These are phyloP conservation scores for Notolabrus celidotus DNA, from an alignment of 2,797 vertebrate species.

Conservation along the genomic window DNA sequence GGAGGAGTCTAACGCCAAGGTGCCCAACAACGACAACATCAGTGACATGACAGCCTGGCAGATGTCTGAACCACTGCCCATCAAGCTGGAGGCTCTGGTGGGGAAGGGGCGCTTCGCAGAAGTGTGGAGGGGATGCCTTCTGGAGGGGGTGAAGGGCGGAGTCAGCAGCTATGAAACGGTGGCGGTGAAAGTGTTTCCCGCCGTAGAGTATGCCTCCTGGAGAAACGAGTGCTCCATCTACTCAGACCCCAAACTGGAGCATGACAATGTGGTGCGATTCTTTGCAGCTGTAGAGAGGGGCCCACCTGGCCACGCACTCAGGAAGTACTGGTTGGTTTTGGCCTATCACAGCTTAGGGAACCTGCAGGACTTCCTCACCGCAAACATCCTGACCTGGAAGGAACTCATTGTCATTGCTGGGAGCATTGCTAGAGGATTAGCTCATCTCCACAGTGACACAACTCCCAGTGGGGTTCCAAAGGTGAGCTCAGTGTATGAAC, in stretches of 20 bases:
- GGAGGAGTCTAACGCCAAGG: slow-evolving; percentile 75
- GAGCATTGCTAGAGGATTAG: slow-evolving; percentile 88
- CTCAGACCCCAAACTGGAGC: slow-evolving; percentile 86
- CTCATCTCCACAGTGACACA: slow-evolving; percentile 91
- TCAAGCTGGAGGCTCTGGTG: slow-evolving; percentile 89
- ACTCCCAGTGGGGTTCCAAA: slow-evolving; percentile 80
- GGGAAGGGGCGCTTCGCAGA: slow-evolving; percentile 92
- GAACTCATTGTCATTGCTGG: slow-evolving; percentile 87
- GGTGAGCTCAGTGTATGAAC: slow-evolving; percentile 46
- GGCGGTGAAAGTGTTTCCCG: slow-evolving; percentile 92
- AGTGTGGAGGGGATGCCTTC: slow-evolving; percentile 89
- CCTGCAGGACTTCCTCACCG: slow-evolving; percentile 89
- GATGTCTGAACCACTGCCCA: slow-evolving; percentile 83
- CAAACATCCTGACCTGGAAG: slow-evolving; percentile 87
- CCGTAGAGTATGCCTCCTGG: slow-evolving; percentile 89
- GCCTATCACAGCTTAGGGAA: slow-evolving; percentile 90
- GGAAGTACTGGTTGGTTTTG: slow-evolving; percentile 91
- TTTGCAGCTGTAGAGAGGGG: slow-evolving; percentile 87
- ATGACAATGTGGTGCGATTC: slow-evolving; percentile 89
- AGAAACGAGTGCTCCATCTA: slow-evolving; percentile 90
- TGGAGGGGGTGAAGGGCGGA: slow-evolving; percentile 71
- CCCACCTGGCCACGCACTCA: slow-evolving; percentile 58
- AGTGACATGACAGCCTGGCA: slow-evolving; percentile 41
- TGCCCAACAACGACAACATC: slow-evolving; percentile 65
- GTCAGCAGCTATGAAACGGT: slow-evolving; percentile 83